Conservation (phyloP, 2,797 vertebrate species). For the Pseudochromis fuscus region DNA sequence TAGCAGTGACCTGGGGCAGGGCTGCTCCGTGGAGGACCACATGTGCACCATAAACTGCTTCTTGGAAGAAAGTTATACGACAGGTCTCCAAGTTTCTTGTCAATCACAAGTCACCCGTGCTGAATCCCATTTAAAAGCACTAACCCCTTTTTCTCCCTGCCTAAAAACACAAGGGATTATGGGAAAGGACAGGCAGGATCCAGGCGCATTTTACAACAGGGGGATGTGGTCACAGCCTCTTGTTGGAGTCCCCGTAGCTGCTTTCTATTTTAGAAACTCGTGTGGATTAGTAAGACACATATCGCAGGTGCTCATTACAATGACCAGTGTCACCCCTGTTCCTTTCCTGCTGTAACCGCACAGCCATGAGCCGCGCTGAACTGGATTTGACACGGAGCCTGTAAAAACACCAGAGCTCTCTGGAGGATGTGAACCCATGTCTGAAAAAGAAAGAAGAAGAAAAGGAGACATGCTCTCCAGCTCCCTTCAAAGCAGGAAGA, state of each 20-base stretch:
- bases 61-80: conserved; percentile 52
- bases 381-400: conserved; percentile 65
- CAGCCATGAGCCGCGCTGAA: conserved; percentile 45
- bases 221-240: conserved; percentile 62
- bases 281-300: conserved; percentile 58
- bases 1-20: conserved; percentile 20
- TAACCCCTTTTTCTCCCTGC: conserved; percentile 35
- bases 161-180: conserved; percentile 62
- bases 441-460: conserved; percentile 9
- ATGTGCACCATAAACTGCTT: conserved; percentile 50
- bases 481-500: conserved; percentile 44
- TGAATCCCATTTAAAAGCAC: conserved; percentile 59
- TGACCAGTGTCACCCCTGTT: conserved; percentile 62
- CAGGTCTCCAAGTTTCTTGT: conserved; percentile 64
- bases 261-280: conserved; percentile 55
- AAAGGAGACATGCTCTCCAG: conserved; percentile 51
- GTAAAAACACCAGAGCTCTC: conserved; percentile 60
- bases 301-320: conserved; percentile 75
- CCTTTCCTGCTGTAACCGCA: conserved; percentile 41
- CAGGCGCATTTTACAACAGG: conserved; percentile 59
- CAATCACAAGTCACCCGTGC: conserved; percentile 62
- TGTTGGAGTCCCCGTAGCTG: conserved; percentile 48
- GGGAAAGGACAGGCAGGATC: conserved; percentile 48
- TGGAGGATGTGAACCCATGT: conserved; percentile 29
- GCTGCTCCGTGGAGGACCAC: conserved; percentile 12